Conservation (phyloP, 1,140 invertebrate genomes). For the Agrypnia vestita region DNA sequence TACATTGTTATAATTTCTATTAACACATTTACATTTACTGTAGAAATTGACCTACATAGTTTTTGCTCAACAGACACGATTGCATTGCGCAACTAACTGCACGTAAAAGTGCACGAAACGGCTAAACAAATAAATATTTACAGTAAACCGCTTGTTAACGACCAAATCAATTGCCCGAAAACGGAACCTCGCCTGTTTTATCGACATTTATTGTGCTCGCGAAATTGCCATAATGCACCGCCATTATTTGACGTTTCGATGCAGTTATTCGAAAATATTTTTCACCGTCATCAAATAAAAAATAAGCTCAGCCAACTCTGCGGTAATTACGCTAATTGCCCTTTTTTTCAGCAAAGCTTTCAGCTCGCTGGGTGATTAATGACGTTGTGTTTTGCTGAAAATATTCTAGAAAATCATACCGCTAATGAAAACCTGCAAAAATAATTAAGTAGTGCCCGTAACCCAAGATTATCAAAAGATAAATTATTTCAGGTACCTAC, state of each 20-base stretch:
- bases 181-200: conserved; percentile 7
- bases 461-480: conserved; percentile 26
- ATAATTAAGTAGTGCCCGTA: conserved; percentile 33
- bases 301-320: conserved; percentile 27
- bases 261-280: conserved; percentile 52
- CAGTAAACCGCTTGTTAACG: conserved; percentile 1
- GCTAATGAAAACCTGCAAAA: conserved; percentile 40
- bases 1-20: too few relatives aligned
- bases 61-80: too few relatives aligned
- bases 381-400: conserved; percentile 48
- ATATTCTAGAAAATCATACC: conserved; percentile 37
- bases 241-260: conserved; percentile 40
- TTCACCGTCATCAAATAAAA: conserved; percentile 47
- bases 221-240: conserved; percentile 14
- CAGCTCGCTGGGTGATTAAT: conserved; percentile 54
- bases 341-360: conserved; percentile 55
- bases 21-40: too few relatives aligned
- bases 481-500: not conserved
- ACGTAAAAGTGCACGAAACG: too few relatives aligned
- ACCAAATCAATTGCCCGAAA: not conserved
- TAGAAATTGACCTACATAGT: too few relatives aligned
- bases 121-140: too few relatives aligned
- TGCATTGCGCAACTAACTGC: too few relatives aligned
- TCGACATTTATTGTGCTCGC: conserved; percentile 6
- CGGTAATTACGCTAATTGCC: conserved; percentile 61